Evolutionary conservation across 2,797 vertebrate genomes (phyloP).

Genomic region (Sebastes trivittatus): DNA sequence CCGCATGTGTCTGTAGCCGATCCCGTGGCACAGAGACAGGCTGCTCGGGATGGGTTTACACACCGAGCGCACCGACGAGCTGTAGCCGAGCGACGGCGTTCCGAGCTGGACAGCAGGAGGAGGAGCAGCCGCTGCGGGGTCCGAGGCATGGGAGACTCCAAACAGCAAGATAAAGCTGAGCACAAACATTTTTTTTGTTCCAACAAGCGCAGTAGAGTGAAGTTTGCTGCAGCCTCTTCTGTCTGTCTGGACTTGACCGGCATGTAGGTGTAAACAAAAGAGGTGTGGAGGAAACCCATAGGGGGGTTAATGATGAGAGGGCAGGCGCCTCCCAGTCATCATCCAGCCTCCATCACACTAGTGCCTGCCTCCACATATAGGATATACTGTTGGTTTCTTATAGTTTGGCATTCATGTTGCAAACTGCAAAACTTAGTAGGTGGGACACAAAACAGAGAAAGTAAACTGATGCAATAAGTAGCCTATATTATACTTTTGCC

Average conservation of each 20-base stretch:
- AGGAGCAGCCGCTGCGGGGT: neutral
- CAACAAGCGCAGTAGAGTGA: neutral
- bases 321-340: slow-evolving; percentile 71
- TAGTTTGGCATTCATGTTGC: neutral
- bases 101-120: slow-evolving; percentile 46
- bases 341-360: slow-evolving; percentile 52
- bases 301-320: slow-evolving; percentile 61
- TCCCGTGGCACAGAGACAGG: slow-evolving; percentile 82
- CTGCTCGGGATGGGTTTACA: slow-evolving; percentile 84
- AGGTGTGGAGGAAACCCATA: slow-evolving; percentile 54
- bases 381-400: neutral
- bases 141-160: slow-evolving; percentile 15
- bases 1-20: slow-evolving; percentile 86
- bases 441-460: neutral
- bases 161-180: slow-evolving; percentile 24
- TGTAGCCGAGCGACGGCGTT: slow-evolving; percentile 56
- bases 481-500: neutral
- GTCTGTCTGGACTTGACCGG: slow-evolving; percentile 52
- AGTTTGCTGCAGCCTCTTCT: neutral
- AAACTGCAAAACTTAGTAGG: neutral
- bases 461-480: neutral
- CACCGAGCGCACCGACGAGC: slow-evolving; percentile 73
- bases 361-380: slow-evolving; percentile 15
- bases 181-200: neutral
- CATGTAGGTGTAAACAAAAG: slow-evolving; percentile 64